Conservation (phyloP, 2,888 invertebrate genomes). For the Ochlodes sylvanus region DNA sequence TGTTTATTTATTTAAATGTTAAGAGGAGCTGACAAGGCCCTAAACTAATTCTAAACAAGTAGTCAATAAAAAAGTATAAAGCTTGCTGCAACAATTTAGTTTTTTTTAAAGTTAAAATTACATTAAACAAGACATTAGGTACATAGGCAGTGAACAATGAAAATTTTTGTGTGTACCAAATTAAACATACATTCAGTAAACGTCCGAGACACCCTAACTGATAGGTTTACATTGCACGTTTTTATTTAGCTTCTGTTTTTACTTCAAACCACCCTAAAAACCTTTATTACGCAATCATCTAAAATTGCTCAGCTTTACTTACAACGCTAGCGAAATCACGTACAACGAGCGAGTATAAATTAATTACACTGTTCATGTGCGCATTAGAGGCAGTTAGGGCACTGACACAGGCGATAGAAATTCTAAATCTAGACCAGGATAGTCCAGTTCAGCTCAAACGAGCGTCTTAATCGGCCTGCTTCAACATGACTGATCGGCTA, state of each 20-base stretch:
- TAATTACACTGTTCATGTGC: slow-evolving; percentile 33
- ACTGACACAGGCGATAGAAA: slow-evolving; percentile 34
- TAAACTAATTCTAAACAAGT: no score
- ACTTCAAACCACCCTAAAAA: background rate
- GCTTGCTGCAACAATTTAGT: no score
- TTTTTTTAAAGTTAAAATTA: no score
- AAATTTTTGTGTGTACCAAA: no score
- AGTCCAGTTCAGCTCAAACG: slow-evolving; percentile 43
- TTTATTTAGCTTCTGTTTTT: background rate
- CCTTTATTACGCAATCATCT: background rate
- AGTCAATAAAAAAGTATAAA: no score
- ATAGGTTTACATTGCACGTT: no score
- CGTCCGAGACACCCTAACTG: no score
- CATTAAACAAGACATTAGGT: no score
- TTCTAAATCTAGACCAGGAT: slow-evolving; percentile 52
- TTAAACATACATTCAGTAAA: no score
- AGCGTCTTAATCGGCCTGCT: slow-evolving; percentile 48
- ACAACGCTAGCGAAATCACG: background rate
- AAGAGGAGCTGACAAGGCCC: no score
- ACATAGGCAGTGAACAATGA: no score
- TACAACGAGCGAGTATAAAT: slow-evolving; percentile 18
- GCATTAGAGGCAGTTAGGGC: slow-evolving; percentile 35
- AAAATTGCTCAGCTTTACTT: background rate
- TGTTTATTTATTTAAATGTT: no score
- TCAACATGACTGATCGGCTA: slow-evolving; percentile 60